Conservation (phyloP, 2,113 vertebrate genomes). For the Microtus oregoni region DNA sequence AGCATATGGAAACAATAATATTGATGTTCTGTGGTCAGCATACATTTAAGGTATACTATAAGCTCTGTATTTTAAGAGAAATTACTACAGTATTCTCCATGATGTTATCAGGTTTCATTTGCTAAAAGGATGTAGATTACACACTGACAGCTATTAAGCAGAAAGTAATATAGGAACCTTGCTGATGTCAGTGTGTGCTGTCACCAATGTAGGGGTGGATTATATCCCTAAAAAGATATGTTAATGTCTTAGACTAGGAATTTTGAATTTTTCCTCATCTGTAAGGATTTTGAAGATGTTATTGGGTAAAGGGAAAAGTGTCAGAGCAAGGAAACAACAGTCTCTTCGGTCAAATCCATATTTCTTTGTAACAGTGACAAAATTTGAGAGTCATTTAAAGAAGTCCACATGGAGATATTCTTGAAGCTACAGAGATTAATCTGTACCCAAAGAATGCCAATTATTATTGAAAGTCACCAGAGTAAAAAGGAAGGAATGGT, state of each 20-base stretch:
- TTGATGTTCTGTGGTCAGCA: neutral
- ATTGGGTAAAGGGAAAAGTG: neutral
- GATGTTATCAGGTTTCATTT: neutral
- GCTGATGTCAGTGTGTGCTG: neutral
- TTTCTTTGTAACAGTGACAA: neutral
- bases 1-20: neutral
- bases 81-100: neutral
- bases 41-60: neutral
- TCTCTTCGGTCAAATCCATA: neutral
- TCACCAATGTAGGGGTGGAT: neutral
- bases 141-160: neutral
- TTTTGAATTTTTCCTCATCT: neutral
- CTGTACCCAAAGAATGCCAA: neutral
- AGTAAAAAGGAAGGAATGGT: neutral
- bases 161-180: neutral
- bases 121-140: neutral
- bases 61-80: neutral
- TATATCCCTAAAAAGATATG: neutral
- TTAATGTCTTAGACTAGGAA: neutral
- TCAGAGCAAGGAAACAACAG: neutral
- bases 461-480: neutral
- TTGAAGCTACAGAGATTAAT: neutral
- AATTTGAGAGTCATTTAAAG: neutral
- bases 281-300: neutral
- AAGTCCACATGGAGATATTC: neutral